These are phyloP conservation scores for Falco rusticolus DNA, from an alignment of 2,797 vertebrate species.

Conservation along the genomic window DNA sequence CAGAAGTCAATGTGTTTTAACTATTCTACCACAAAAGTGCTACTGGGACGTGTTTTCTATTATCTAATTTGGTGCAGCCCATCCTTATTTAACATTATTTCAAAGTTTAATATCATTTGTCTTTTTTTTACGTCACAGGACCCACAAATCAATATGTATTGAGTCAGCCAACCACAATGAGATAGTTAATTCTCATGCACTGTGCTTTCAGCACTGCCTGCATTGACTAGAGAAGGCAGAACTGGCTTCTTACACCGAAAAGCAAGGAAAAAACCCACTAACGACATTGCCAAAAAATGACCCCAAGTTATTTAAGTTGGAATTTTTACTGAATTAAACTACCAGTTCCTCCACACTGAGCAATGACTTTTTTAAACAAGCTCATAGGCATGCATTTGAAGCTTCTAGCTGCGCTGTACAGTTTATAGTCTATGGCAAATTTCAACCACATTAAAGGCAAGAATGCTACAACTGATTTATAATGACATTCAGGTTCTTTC, in stretches of 20 bases:
- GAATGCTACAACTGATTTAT: background rate
- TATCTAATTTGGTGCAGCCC: background rate
- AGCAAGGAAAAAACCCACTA: rapidly evolving
- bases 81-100: background rate
- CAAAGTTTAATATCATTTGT: constrained; percentile 10
- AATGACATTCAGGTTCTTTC: background rate
- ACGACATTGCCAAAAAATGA: background rate
- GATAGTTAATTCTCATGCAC: constrained; percentile 9
- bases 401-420: background rate
- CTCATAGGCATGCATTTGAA: background rate
- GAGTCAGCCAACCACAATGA: background rate
- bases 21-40: background rate
- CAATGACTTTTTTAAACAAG: background rate
- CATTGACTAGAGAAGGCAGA: background rate
- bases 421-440: background rate
- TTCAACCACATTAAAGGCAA: background rate
- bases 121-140: background rate
- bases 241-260: background rate
- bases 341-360: background rate
- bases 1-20: background rate
- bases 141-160: constrained; percentile 56
- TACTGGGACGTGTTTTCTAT: background rate
- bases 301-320: background rate
- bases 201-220: background rate
- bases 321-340: background rate